Percentiles rank a stretch among this genome's conserved stretches.
Conservation (phyloP, 2,113 vertebrate species). For the Pleuronectes platessa region DNA sequence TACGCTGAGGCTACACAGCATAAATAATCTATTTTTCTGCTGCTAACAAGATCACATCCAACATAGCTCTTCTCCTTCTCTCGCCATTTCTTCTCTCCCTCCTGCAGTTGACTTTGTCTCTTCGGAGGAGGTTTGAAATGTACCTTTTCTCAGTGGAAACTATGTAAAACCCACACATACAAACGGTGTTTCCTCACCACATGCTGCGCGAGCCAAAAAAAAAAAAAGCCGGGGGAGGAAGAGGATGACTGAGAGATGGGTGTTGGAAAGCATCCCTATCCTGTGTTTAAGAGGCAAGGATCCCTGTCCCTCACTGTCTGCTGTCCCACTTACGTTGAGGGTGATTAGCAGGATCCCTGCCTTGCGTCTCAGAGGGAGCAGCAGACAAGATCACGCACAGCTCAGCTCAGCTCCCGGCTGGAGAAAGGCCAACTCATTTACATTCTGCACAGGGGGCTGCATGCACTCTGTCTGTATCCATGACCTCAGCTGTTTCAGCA, state of each 20-base stretch:
- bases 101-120: conserved; percentile 14
- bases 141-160: conserved; percentile 62
- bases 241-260: background rate
- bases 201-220: conserved; percentile 22
- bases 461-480: conserved; percentile 55
- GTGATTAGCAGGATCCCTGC: conserved; percentile 51
- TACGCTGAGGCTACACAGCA: conserved; percentile 3
- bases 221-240: background rate
- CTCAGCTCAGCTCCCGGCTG: conserved; percentile 43
- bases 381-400: conserved; percentile 32
- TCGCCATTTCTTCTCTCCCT: background rate
- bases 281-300: conserved; percentile 23
- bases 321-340: conserved; percentile 43
- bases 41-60: conserved; percentile 5
- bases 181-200: conserved; percentile 56
- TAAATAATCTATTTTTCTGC: conserved; percentile 24
- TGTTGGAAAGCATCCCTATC: conserved; percentile 19
- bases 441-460: conserved; percentile 52
- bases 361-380: conserved; percentile 33
- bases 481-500: conserved; percentile 73
- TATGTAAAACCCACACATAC: conserved; percentile 56
- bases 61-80: conserved; percentile 21
- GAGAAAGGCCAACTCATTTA: conserved; percentile 61
- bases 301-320: conserved; percentile 21
- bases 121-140: conserved; percentile 22